Base-by-base conservation (phyloP, 2,888 invertebrate genomes). In the Erynnis tages region DNA sequence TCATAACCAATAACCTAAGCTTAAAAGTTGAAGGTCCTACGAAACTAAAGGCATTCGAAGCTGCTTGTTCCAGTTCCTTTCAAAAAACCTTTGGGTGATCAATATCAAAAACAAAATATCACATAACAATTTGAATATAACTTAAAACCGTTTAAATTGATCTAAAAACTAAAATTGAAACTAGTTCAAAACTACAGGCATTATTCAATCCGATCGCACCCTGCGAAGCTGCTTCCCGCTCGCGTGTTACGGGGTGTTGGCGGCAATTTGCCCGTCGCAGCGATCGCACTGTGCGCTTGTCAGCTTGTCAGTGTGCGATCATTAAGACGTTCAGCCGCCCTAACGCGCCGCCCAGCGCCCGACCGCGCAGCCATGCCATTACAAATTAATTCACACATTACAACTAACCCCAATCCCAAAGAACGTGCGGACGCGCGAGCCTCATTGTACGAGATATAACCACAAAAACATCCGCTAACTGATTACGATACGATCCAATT, bases 201-300 rank as follows among this genome's bases (percentile, higher is more conserved):
- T 21, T 5, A 21, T 21, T 21, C 21, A 21, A 21, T 21, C 5
- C n/a, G n/a, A n/a, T n/a, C n/a, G n/a, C n/a, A n/a, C n/a, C n/a
- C n/a, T n/a, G n/a, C n/a, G n/a, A n/a, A n/a, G n/a, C n/a, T n/a
- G n/a, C n/a, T n/a, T n/a, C n/a, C n/a, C n/a, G 35, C 27, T 47
- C 53, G 47, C 43, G 41, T 34, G 54, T 45, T 23, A 10, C 4
- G 71, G 66, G 10, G 72, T 72, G 72, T 69, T 66, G 68, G 64
- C 65, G 62, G n/a, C n/a, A n/a, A n/a, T 86, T 86, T 86, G 71
- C 84, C 79, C 85, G 85, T 86, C 85, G 71, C 69, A 65, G 61
- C 69, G 68, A 69, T 67, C 69, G 73, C 70, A 68, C 82, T 82
- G 85, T 85, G 84, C 81, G 73, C 78, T 73, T 79, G 87, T 87